These are phyloP conservation scores for Caenorhabditis zanzibari DNA, from an alignment of 2,888 invertebrate species.

Conservation along the genomic window DNA sequence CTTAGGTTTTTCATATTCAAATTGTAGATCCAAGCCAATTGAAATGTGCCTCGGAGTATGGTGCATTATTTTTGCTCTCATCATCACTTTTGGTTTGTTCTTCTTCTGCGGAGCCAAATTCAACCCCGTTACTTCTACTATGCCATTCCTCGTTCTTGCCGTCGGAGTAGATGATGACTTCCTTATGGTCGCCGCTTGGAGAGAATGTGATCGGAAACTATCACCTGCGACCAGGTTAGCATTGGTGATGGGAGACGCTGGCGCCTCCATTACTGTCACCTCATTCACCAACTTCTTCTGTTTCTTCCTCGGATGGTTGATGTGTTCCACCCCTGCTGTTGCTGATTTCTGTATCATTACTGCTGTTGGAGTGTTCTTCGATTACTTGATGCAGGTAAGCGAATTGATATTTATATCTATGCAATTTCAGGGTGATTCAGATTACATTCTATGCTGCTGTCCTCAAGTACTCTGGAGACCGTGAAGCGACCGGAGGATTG, in stretches of 20 bases:
- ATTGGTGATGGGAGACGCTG: constrained; percentile 82
- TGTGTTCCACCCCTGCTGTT: constrained; percentile 83
- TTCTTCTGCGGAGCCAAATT: constrained; percentile 81
- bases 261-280: constrained; percentile 82
- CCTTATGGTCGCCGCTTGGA: constrained; percentile 82
- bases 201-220: constrained; percentile 78
- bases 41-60: constrained; percentile 83
- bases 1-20: neutral
- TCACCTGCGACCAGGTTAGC: constrained; percentile 72
- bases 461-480: constrained; percentile 81
- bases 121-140: constrained; percentile 83
- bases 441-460: constrained; percentile 83
- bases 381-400: constrained; percentile 81
- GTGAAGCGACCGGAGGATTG: constrained; percentile 80
- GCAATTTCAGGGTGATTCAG: too few relatives aligned
- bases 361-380: constrained; percentile 81
- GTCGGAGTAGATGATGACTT: constrained; percentile 83
- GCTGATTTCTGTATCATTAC: constrained; percentile 83
- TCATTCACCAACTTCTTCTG: constrained; percentile 83
- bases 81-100: constrained; percentile 81
- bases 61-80: constrained; percentile 79
- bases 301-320: constrained; percentile 82
- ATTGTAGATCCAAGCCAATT: constrained; percentile 80
- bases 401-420: neutral
- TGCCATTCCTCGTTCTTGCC: constrained; percentile 82